Base-by-base conservation (phyloP, 2,113 vertebrate genomes). In the Esox niger region DNA sequence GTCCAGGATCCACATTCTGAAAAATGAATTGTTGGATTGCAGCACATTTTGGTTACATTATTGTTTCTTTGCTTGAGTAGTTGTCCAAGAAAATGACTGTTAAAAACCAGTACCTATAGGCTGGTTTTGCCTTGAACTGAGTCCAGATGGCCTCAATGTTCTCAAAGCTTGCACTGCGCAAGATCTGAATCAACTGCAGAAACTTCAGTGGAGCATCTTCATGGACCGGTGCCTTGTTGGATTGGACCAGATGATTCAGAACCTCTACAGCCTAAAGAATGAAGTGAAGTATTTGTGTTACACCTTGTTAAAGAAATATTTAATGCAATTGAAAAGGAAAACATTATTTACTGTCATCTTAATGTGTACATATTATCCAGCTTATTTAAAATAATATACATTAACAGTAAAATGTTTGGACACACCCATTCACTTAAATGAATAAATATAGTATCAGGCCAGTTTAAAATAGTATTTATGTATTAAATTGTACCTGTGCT, bases 1-100 rank as follows among this genome's bases (percentile, higher is more conserved):
- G 73, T 92, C 88, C 86, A 94, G 79, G 57, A 95, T 49, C 86
- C 90, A 91, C 49, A 83, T 75, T 74, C 94, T 95, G 61, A 8
- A 62, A 74, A 46, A 76, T 1, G 63, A 1, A 55, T 65, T 57
- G 20, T 30, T 58, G 3, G 11, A 58, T 6, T 30, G 15, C 15
- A 58, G 26, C 17, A 15, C 25, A 15, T 58, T 29, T 25, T 29
- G 6, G 6, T 29, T 1, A 30, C 15, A 27, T 58, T n/a, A n/a
- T 29, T 27, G 4, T 29, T 27, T 15, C 27, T 1, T 17, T n/a
- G n/a, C n/a, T n/a, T n/a, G n/a, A n/a, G n/a, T n/a, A n/a, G n/a
- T n/a, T n/a, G n/a, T n/a, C n/a, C n/a, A n/a, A n/a, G n/a, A n/a
- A n/a, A 29, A 13, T 4, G 21, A 56, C 26, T 3, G 26, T 56